Evolutionary conservation across 2,797 vertebrate species (phyloP), one percentile per base, ranked within the genome.

Genomic region (Galago senegalensis): DNA sequence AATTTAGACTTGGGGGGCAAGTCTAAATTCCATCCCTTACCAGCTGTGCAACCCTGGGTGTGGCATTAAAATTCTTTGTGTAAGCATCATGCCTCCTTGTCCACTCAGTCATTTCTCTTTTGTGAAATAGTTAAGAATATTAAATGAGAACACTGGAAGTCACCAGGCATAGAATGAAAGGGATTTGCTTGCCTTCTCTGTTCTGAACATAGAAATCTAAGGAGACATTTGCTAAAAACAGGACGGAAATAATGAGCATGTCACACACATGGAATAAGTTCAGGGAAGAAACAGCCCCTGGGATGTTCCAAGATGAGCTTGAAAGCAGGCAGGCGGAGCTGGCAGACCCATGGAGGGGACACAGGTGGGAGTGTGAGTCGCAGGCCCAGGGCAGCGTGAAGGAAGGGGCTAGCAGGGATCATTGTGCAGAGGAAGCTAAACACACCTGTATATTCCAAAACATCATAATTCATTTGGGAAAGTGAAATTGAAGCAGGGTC

Each of bases 361-460:
- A 29, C 86, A 93, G 76, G 89, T 37, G 29, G 94, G 89, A 84
- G 87, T 56, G 85, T 95, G 96, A 97, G 31, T 89, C 87, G 97
- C 91, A 70, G 87, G 72, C 87, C 70, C 89, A 96, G 67, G 84
- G 80, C 95, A 95, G 95, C 96, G 81, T 87, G 95, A 96, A 97
- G 93, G 93, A 77, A 96, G 92, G 97, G 77, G 67, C 84, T 0
- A 69, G 84, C 8, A 84, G 96, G 94, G 93, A 92, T 89, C 75
- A 94, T 83, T 82, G 93, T 90, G 95, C 93, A 86, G 84, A 92
- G 65, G 94, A 90, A 86, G 96, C 96, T 95, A 86, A 98, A 90
- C 82, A 96, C 4, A 92, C 96, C 94, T 95, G 87, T 70, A 63
- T 91, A 96, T 93, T 88, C 96, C 95, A 96, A 37, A 81, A n/a